Evolutionary conservation across 37 sponge, comb jelly and placozoan species (phyloP).

Genomic region (Bolinopsis microptera): DNA sequence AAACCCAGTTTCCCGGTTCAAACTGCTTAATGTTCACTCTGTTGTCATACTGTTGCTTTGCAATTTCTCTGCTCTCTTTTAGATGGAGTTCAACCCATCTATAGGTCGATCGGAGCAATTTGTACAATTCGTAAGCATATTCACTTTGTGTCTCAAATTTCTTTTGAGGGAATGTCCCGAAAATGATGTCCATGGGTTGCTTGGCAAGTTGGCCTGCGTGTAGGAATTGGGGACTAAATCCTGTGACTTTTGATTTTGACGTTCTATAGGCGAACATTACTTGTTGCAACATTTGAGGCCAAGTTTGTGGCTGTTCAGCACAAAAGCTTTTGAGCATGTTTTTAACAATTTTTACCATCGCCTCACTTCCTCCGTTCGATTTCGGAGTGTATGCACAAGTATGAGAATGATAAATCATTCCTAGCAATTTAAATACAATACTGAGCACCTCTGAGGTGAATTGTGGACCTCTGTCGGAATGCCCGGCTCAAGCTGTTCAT

Average conservation of each 20-base stretch:
- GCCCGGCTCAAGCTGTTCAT: no score
- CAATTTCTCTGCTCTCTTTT: background rate
- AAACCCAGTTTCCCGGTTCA: background rate
- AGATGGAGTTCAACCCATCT: background rate
- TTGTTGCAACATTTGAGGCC: background rate
- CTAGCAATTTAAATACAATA: background rate
- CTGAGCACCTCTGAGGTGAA: background rate
- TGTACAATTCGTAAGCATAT: background rate
- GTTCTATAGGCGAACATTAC: no score
- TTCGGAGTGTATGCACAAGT: background rate
- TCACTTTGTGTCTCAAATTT: background rate
- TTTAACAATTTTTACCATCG: background rate
- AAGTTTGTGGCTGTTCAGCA: background rate
- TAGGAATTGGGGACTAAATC: background rate
- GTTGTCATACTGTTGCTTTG: background rate
- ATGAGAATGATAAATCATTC: background rate
- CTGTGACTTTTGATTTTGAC: background rate
- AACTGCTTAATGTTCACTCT: background rate
- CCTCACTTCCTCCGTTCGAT: background rate
- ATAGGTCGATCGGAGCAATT: background rate
- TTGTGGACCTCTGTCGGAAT: background rate
- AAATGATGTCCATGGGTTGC: background rate
- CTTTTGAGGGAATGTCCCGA: background rate
- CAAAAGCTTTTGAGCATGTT: background rate
- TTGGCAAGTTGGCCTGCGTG: background rate